Base-by-base conservation (phyloP, 2,113 vertebrate species). In the Hystrix cristata region DNA sequence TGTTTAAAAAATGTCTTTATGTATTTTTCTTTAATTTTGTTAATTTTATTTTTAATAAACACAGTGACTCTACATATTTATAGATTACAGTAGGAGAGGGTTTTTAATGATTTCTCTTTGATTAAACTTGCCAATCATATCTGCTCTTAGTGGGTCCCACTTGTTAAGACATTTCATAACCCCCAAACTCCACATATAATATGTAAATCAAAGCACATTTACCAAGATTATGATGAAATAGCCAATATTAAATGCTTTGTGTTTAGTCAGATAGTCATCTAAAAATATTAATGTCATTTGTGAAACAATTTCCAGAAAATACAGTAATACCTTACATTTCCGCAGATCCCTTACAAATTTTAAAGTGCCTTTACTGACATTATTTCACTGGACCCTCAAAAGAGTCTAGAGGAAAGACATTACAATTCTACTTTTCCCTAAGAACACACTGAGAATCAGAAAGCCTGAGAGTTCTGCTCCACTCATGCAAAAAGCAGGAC, bases 21-120 rank as follows among this genome's bases (percentile, higher is more conserved):
- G 5, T 11, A 7, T 55, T 10, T 34, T 34, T 29, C 65, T 83
- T 64, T 34, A 48, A 59, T 60, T n/a, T n/a, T 51, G 8, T 48
- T 21, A 29, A n/a, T 27, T 43, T 67, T 29, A 46, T 62, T 62
- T 60, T 18, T 55, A 31, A 16, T 53, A 65, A 21, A 11, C 3
- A 34, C 59, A 67, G 10, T 59, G 59, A 15, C 0, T 69, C 0
- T 34, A 8, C 11, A 46, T 12, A 10, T 62, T 51, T 62, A 10
- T 23, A 1, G 18, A 38, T 62, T 72, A 18, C 8, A 87, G 7
- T 51, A 27, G 48, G 16, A 14, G 27, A 46, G 21, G 3, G 6
- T 19, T 11, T n/a, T 53, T 46, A 65, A 96, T 94, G 59, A 79
- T 72, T 4, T 87, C 7, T 92, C 87, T 91, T 93, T 59, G 69